Base-by-base conservation (phyloP, 2,113 vertebrate genomes). In the Orthonyx spaldingii region DNA sequence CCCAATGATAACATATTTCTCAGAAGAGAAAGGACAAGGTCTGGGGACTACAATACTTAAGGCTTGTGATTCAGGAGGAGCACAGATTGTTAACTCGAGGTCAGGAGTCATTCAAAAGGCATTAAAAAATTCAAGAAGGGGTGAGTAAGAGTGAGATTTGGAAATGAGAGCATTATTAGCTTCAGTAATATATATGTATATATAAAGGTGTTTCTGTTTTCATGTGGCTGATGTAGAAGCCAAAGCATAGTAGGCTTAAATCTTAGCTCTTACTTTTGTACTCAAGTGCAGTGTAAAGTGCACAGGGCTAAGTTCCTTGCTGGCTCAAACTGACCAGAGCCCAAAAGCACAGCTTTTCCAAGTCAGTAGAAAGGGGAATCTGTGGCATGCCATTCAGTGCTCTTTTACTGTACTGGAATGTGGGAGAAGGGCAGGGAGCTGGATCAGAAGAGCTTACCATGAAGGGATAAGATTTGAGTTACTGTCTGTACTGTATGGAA, bases 401-500 rank as follows among this genome's bases (percentile, higher is more conserved):
- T 41, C 2, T n/a, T 44, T 59, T 46, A 42, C 32, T 90, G 50
- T 84, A 27, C 60, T 42, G n/a, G 9, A 8, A 3, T 28, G 10
- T 17, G 11, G 39, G 42, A 74, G 37, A 50, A 71, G 20, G 26
- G 23, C 20, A 68, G 42, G 21, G 37, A 91, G 15, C 14, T 77
- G 59, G 18, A 9, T 64, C 47, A 74, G 64, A 87, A 10, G 10
- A 74, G 3, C 12, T 83, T 24, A 5, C 7, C 53, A 33, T 3
- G 9, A 53, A 86, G 6, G 33, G 4, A 4, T 55, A 42, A 59
- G 30, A 5, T 60, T 9, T 47, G 32, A 56, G 7, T 56, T 47
- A 9, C 0, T 2, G 7, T 59, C 33, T 77, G 0, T 0, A 3
- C 53, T 53, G 21, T 44, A 21, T n/a, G 46, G 37, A 5, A 30